Conservation (phyloP, 1,140 invertebrate species). For the Saccostrea glomerata region DNA sequence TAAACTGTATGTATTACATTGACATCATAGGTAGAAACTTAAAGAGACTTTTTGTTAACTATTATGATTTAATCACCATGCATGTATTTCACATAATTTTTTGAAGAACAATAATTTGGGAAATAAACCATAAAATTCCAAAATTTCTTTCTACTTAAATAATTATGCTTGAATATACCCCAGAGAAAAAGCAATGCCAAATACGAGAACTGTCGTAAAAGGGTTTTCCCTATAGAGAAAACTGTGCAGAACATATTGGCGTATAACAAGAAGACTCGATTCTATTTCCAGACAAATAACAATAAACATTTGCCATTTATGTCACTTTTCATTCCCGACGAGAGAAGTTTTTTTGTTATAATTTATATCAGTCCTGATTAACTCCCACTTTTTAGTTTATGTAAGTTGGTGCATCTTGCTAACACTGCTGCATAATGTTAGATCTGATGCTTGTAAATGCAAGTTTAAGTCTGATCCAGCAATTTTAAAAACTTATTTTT, state of each 20-base stretch:
- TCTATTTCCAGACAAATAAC: not conserved
- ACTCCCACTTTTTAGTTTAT: not conserved
- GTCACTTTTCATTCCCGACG: not conserved
- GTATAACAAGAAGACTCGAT: not conserved
- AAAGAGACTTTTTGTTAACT: no score
- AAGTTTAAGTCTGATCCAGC: no score
- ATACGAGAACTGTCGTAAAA: not conserved
- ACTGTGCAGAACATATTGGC: not conserved
- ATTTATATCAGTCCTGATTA: not conserved
- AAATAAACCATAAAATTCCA: no score
- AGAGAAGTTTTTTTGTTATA: not conserved
- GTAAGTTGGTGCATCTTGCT: no score
- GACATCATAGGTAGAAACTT: no score
- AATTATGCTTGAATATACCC: not conserved
- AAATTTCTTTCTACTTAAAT: no score
- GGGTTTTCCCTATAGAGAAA: not conserved
- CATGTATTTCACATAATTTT: no score
- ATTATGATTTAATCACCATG: no score
- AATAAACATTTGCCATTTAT: conserved; percentile 1
- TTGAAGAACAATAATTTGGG: no score
- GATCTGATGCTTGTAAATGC: no score
- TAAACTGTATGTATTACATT: no score
- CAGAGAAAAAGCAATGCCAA: not conserved
- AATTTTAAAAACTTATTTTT: no score
- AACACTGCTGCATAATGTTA: not conserved